phyloP scores from a whole-genome alignment of 2,113 vertebrate species.

The Strigops habroptila region DNA sequence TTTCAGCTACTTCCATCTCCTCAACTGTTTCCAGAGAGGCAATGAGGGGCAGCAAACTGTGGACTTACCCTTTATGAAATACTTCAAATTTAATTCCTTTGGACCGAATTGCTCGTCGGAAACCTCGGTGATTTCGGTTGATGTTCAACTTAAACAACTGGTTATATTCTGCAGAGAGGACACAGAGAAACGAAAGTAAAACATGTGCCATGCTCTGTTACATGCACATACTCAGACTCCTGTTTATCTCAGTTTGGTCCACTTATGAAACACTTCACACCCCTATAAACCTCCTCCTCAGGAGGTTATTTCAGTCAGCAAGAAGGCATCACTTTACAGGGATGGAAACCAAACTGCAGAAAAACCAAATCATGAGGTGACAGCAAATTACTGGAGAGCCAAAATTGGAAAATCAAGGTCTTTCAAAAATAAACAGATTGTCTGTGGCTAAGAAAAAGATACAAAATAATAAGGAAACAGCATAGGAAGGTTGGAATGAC shows the following conservation, averaged over 20 bases:
- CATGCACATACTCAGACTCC: not conserved
- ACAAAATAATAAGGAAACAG: not conserved
- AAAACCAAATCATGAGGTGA: not conserved
- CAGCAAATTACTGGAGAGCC: not conserved
- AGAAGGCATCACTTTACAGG: not conserved
- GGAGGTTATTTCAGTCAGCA: not conserved
- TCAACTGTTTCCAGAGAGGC: not conserved
- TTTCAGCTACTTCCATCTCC: not conserved
- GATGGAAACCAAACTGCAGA: not conserved
- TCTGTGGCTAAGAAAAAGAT: not conserved
- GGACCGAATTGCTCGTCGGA: constrained; percentile 84
- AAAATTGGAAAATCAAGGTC: not conserved
- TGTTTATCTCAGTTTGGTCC: not conserved
- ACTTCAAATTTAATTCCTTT: constrained; percentile 96
- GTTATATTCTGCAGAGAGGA: constrained; percentile 82
- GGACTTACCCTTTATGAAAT: constrained; percentile 92
- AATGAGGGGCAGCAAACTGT: not conserved
- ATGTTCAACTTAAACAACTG: constrained; percentile 92
- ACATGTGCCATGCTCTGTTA: not conserved
- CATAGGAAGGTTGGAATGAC: not conserved
- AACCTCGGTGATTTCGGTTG: constrained; percentile 91
- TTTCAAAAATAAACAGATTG: not conserved
- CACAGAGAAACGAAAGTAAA: not conserved
- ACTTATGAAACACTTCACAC: not conserved
- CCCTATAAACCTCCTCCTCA: not conserved